Percentiles rank a stretch among this genome's conserved stretches.
These are phyloP conservation scores for Latrodectus elegans DNA, from an alignment of 2,888 invertebrate species.

Conservation along the genomic window DNA sequence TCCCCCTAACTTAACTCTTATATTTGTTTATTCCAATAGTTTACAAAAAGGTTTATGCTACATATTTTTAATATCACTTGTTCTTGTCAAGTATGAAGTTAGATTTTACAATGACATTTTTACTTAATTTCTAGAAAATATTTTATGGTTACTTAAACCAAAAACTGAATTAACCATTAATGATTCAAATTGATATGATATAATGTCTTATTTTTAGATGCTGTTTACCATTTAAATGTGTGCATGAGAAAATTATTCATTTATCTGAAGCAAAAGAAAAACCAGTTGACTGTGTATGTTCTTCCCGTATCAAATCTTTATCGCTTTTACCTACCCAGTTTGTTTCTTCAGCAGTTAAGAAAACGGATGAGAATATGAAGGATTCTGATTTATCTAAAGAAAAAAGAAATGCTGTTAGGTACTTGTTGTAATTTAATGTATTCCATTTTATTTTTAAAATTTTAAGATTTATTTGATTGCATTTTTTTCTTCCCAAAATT, in stretches of 20 bases:
- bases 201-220: constrained; percentile 28
- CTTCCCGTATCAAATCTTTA: constrained; percentile 9
- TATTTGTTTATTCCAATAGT: no score
- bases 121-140: no score
- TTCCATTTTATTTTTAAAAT: no score
- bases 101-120: no score
- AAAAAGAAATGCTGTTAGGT: neutral
- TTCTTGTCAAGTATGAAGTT: no score
- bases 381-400: neutral
- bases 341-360: neutral
- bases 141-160: neutral
- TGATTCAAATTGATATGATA: neutral
- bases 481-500: no score
- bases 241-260: constrained; percentile 38
- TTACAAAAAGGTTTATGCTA: no score
- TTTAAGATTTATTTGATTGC: no score
- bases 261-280: constrained; percentile 10
- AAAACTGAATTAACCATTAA: neutral
- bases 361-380: neutral
- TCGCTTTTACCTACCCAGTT: neutral
- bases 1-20: no score
- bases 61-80: no score
- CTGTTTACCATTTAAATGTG: constrained; percentile 32
- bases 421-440: neutral
- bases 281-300: constrained; percentile 25